These are phyloP conservation scores for Dione vanillae DNA, from an alignment of 2,888 invertebrate genomes.

Conservation along the genomic window DNA sequence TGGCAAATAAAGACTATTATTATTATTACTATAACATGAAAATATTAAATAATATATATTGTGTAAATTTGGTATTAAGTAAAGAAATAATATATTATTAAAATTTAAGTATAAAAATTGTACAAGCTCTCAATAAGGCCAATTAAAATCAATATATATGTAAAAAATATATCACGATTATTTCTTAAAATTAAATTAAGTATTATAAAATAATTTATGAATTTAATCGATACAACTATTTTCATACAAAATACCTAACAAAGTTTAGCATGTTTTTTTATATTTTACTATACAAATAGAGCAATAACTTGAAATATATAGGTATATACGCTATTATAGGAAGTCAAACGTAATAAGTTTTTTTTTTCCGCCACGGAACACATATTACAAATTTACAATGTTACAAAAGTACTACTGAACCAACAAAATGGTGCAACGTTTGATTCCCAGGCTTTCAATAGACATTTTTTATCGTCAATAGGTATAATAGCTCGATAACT, in stretches of 20 bases:
- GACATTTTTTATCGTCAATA: slow-evolving; percentile 70
- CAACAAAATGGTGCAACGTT: slow-evolving; percentile 51
- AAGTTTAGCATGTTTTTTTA: not conserved
- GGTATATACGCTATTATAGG: not conserved
- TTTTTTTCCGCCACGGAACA: slow-evolving; percentile 20
- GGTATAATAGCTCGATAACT: slow-evolving; percentile 70
- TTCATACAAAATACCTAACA: not conserved
- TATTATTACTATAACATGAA: too few species aligned
- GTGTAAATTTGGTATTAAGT: too few species aligned
- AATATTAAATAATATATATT: too few species aligned
- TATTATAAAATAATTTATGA: too few species aligned
- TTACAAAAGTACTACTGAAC: slow-evolving; percentile 43
- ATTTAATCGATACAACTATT: too few species aligned
- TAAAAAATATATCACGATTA: too few species aligned
- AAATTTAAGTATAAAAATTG: too few species aligned
- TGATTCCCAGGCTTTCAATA: slow-evolving; percentile 70
- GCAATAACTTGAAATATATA: not conserved
- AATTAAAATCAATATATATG: too few species aligned
- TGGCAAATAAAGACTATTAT: too few species aligned
- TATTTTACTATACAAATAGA: not conserved
- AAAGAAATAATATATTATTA: too few species aligned
- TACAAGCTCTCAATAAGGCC: too few species aligned
- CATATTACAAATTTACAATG: slow-evolving; percentile 19
- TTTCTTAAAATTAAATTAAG: too few species aligned
- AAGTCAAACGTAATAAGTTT: not conserved